Percentiles rank a stretch among this genome's conserved stretches.
These are phyloP conservation scores for Cyanoramphus novaezelandiae DNA, from an alignment of 2,113 vertebrate species.

Conservation along the genomic window DNA sequence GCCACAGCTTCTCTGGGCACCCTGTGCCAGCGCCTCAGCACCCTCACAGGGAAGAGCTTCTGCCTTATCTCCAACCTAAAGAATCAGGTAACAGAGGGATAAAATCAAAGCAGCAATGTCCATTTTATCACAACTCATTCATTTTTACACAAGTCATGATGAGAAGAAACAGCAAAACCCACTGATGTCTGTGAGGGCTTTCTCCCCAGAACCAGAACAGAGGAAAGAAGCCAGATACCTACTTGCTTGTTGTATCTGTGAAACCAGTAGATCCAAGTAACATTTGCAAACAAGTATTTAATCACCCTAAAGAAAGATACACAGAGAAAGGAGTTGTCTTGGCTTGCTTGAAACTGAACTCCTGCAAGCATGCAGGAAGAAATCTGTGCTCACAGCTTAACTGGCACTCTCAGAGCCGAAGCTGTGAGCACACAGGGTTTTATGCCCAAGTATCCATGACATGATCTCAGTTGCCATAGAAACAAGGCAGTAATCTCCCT, in stretches of 20 bases:
- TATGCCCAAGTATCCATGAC: background rate
- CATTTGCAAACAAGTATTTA: fast-evolving
- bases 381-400: background rate
- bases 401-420: background rate
- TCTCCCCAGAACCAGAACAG: background rate
- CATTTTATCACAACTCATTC: background rate
- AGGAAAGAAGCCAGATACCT: background rate
- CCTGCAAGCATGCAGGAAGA: fast-evolving
- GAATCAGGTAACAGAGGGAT: background rate
- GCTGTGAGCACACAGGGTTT: fast-evolving
- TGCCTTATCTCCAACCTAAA: background rate
- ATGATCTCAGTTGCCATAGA: slow-evolving; percentile 31
- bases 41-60: background rate
- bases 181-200: background rate
- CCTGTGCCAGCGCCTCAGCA: background rate
- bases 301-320: background rate
- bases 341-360: background rate
- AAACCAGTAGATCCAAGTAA: background rate
- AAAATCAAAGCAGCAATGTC: fast-evolving
- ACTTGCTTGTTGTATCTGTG: background rate
- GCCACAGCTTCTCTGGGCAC: background rate
- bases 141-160: background rate
- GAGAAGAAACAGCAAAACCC: background rate
- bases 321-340: fast-evolving
- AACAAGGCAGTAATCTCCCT: slow-evolving; percentile 14